These are phyloP conservation scores for Labeo rohita DNA, from an alignment of 2,113 vertebrate species.

Conservation along the genomic window DNA sequence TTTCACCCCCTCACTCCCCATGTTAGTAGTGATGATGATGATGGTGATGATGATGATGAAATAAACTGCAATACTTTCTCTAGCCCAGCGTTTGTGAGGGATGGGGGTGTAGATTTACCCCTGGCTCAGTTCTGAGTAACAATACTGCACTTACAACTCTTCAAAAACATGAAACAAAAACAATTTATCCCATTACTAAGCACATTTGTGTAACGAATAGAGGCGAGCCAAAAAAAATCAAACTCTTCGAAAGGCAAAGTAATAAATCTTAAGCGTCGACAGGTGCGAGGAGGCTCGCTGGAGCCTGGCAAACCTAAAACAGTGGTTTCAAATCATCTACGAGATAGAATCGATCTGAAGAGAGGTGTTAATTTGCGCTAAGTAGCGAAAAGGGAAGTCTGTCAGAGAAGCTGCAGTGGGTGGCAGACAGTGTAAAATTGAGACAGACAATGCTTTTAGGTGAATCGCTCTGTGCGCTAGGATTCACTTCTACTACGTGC, in stretches of 20 bases:
- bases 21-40: slow-evolving; percentile 76
- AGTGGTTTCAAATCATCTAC: neutral
- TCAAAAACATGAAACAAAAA: slow-evolving; percentile 73
- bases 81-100: slow-evolving; percentile 74
- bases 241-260: neutral
- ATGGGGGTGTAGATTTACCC: slow-evolving; percentile 71
- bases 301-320: slow-evolving; percentile 7
- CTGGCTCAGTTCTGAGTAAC: slow-evolving; percentile 79
- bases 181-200: slow-evolving; percentile 81
- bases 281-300: slow-evolving; percentile 9
- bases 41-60: slow-evolving; percentile 79
- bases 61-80: slow-evolving; percentile 80
- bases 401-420: neutral
- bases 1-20: slow-evolving; percentile 79
- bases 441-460: slow-evolving; percentile 32
- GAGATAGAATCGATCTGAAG: slow-evolving; percentile 1
- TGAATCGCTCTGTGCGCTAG: neutral
- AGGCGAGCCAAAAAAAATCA: slow-evolving; percentile 22
- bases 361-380: slow-evolving; percentile 18
- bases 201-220: slow-evolving; percentile 71
- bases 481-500: neutral
- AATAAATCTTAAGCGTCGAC: neutral
- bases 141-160: slow-evolving; percentile 75
- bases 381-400: neutral
- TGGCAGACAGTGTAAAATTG: slow-evolving; percentile 29